Base-by-base conservation (phyloP, 2,797 vertebrate species). In the Typhlichthys subterraneus region DNA sequence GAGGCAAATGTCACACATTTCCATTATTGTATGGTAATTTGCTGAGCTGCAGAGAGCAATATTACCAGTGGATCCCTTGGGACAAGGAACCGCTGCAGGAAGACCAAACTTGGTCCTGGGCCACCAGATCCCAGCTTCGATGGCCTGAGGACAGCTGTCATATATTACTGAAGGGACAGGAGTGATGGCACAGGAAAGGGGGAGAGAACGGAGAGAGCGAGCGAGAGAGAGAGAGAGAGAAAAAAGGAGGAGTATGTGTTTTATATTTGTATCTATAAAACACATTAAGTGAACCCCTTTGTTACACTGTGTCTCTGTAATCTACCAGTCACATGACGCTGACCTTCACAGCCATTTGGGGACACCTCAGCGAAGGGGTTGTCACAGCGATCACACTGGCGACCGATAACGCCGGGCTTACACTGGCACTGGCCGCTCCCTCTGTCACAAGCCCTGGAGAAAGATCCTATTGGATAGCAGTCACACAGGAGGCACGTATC, bases 321-420 rank as follows among this genome's bases (percentile, higher is more conserved):
- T 29, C 23, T 29, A 29, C 23, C 23, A 29, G 23, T 29, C 23
- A 29, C 23, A 29, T 29, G 23, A 29, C 3, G 23, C 23, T 70
- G 61, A 98, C 97, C 97, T 95, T 98, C 96, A 0, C 97, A 99
- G 82, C 97, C 97, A 0, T 91, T 94, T 45, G 92, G 75, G 0
- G 96, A 96, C 58, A 99, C 97, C 86, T 99, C 97, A 0, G 97
- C 97, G 0, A 99, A 99, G 8, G 97, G 97, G 84, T 98, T 99
- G 86, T 99, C 97, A 7, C 97, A 98, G 78, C 75, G 94, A 83
- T 99, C 95, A 45, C 97, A 99, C 85, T 95, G 96, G 10, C 90
- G 95, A 1, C 97, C 97, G 4, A 99, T 98, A 77, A 98, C 97
- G 0, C 97, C 97, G 0, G 96, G 89, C 73, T 97, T 98, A 80